Base-by-base conservation (phyloP, 2,888 invertebrate genomes). In the Hydraecia micacea region DNA sequence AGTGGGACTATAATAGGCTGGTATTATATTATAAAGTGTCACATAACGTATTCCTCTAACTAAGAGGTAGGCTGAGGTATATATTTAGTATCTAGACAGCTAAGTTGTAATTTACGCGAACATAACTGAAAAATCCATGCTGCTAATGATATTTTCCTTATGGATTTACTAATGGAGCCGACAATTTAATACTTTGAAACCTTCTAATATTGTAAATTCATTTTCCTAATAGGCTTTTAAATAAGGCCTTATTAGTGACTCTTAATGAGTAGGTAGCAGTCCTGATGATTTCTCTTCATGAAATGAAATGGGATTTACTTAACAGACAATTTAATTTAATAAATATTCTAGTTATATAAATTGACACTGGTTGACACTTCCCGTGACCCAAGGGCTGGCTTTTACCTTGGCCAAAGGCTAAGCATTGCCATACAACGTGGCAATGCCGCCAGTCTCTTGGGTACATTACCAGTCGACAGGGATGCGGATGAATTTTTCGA, bases 241-340 rank as follows among this genome's bases (percentile, higher is more conserved):
- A 76, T 9, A 62, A n/a, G 21, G 11, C 32, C 67, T 52, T 66
- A 71, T 81, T 71, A 55, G 46, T 21, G 55, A 76, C 21, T n/a
- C 15, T 60, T 68, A 65, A 73, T 73, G 55, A 73, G 63, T 58
- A 70, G 36, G 46, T 67, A 49, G 32, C 28, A 42, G 28, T 32
- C 25, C 13, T 80, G 73, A 82, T 80, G 85, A 58, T 28, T 58
- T 42, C 11, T 58, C n/a, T 77, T 71, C 70, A 58, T 71, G 55
- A 66, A 42, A 66, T 62, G 66, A 67, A 65, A 70, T 46, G 21
- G 3, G 15, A 25, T 60, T 72, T 69, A 18, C 39, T 62, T 25
- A 55, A 25, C 8, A 39, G 58, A 42, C 4, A 52, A n/a, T 66
- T 73, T n/a, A n/a, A 39, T 66, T 49, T n/a, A n/a, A n/a, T n/a